phyloP scores from a whole-genome alignment of 37 sponge, comb jelly and placozoan genomes.

The Theonella swinhoei region DNA sequence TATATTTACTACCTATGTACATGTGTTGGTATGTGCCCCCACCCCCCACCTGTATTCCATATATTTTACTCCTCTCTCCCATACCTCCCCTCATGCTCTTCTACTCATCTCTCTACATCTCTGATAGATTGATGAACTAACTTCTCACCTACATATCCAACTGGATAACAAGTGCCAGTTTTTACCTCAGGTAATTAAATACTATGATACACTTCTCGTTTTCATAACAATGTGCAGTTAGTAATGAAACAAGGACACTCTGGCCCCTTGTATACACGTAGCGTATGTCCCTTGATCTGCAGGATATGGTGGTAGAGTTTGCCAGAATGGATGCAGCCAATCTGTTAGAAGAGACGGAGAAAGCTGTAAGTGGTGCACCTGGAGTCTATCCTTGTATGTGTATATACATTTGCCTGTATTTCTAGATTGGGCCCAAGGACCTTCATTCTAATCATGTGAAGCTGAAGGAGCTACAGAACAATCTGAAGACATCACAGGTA shows the following conservation, averaged over 20 bases:
- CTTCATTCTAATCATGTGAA: constrained; percentile 69
- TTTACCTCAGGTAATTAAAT: constrained; percentile 86
- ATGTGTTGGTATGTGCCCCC: too few relatives aligned
- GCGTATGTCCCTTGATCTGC: neutral
- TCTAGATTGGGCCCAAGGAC: constrained; percentile 61
- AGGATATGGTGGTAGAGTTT: constrained; percentile 99
- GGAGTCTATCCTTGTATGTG: neutral
- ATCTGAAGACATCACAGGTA: neutral
- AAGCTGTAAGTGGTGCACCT: constrained; percentile 77
- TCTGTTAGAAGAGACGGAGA: constrained; percentile 89
- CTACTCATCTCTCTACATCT: neutral
- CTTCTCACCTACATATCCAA: constrained; percentile 81
- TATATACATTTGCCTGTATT: neutral
- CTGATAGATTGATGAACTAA: constrained; percentile 66
- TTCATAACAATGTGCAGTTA: too few relatives aligned
- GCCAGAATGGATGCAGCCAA: constrained; percentile 85
- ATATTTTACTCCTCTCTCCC: neutral
- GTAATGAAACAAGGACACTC: too few relatives aligned
- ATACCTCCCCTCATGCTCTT: neutral
- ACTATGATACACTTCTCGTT: neutral
- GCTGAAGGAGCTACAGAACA: constrained; percentile 49
- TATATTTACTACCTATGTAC: neutral
- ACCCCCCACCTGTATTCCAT: too few relatives aligned
- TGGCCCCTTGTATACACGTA: neutral
- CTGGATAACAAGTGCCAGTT: constrained; percentile 97